Percentiles rank a stretch among this genome's conserved stretches.
Evolutionary conservation across 2,888 invertebrate species (phyloP).

Genomic region (Fabriciana adippe): DNA sequence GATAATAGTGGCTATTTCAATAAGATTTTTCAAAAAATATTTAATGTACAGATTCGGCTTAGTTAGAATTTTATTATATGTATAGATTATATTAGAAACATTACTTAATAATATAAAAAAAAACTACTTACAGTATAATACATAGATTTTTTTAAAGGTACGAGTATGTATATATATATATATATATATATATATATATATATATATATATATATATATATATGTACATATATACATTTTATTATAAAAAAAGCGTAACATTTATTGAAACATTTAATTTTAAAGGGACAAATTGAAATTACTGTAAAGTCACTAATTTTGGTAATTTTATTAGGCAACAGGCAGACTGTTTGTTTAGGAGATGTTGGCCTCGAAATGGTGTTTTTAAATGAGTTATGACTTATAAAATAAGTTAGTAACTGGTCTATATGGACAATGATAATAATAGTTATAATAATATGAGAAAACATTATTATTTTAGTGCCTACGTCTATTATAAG

Average conservation of each 20-base stretch:
- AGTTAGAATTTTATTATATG: too few species aligned
- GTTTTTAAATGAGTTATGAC: slow-evolving; percentile 17
- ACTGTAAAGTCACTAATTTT: slow-evolving; percentile 17
- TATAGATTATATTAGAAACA: too few species aligned
- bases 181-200: too few species aligned
- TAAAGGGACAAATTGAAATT: slow-evolving; percentile 8
- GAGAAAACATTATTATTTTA: neutral
- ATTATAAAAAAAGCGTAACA: neutral
- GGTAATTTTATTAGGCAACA: slow-evolving; percentile 10
- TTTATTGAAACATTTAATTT: slow-evolving; percentile 12
- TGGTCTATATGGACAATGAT: slow-evolving; percentile 4
- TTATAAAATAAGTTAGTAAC: slow-evolving; percentile 9
- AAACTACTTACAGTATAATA: too few species aligned
- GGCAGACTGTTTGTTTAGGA: slow-evolving; percentile 18
- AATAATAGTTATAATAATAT: neutral
- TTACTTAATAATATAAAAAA: too few species aligned
- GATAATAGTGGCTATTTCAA: too few species aligned
- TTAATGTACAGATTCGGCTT: too few species aligned
- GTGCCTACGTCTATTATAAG: neutral
- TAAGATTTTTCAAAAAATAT: too few species aligned
- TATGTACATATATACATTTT: too few species aligned
- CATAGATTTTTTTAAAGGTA: too few species aligned
- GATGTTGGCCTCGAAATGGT: slow-evolving; percentile 10
- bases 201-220: too few species aligned
- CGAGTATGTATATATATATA: too few species aligned